Base-by-base conservation (phyloP, 2,113 vertebrate species). In the Rhabdornis inornatus region DNA sequence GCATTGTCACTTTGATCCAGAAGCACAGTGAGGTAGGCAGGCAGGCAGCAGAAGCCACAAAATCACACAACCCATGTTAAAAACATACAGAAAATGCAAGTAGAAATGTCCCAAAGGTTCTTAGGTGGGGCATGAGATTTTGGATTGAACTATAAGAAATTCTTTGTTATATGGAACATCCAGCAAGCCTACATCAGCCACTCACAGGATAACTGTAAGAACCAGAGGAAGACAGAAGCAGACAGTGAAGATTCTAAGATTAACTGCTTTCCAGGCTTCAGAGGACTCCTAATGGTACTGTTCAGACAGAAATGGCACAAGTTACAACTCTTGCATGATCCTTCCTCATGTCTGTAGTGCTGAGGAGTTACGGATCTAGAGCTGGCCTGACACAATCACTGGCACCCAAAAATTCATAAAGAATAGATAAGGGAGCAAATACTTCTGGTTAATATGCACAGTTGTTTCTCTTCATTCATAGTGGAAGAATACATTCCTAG, bases 181-280 rank as follows among this genome's bases (percentile, higher is more conserved):
- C 76, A 85, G 59, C 59, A 83, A 93, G 45, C 22, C 40, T 74
- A 24, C 8, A 7, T 77, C 39, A 86, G 68, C 30, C 42, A 72
- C 25, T 45, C 31, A 66, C 11, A 88, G 42, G 19, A 14, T 39
- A 31, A 53, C 22, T 15, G 0, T 7, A 61, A 83, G 57, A 70
- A 77, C 69, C 53, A 87, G 65, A 79, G 37, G 24, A 85, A 85
- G 53, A 45, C 63, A 77, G 79, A 83, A 80, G 68, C 63, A 92
- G 65, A 70, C 9, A 69, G 55, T 13, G 21, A 69, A 66, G 42
- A 90, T 66, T 77, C 40, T 11, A 55, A 77, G n/a, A 83, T 80
- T 66, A 96, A 42, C 83, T 89, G 79, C 45, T 90, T 70, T 89
- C 68, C 76, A 89, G 59, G 71, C 33, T 93, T 88, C 66, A 92